Evolutionary conservation across 2,797 vertebrate species (phyloP), one percentile per base, ranked within the genome.

Genomic region (Crenuchus spilurus): DNA sequence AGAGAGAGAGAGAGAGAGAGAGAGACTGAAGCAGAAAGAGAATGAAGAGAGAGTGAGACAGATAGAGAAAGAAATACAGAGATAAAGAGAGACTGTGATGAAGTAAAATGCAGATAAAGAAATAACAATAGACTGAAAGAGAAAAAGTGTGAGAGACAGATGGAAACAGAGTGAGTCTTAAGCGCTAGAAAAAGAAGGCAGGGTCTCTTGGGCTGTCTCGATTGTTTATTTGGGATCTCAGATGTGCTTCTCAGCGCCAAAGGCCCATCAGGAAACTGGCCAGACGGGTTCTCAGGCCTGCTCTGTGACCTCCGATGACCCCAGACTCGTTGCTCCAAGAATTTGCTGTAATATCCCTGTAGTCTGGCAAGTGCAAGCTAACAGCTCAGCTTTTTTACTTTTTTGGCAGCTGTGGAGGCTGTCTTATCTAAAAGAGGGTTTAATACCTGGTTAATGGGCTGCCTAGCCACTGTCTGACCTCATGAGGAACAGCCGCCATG

Each of bases 381-480:
- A 92, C 90, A 88, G 84, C 81, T 55, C 13, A 16, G 71, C 62
- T 37, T 82, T 84, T 86, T 78, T 81, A 1, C 22, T 84, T 88
- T 87, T 42, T 89, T 91, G 88, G 89, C 90, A 88, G 85, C 82
- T 55, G 35, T 30, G 51, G 41, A 51, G 14, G 24, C 41, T 18
- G 71, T 51, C 58, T 64, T 79, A 87, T 89, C 92, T 92, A 90
- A 89, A 91, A 87, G 88, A 91, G 83, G 82, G 87, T 89, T 92
- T 93, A 93, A 90, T 88, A 90, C 87, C 82, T 83, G 85, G 90
- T 91, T 91, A 91, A 92, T 89, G 82, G 88, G 83, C 87, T 88
- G 89, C 92, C 88, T 92, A 87, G 90, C 87, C 89, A 85, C 87
- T 60, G 81, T 84, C 75, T 82, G 70, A 84, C 83, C 84, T 57